Percentiles rank a stretch among this genome's conserved stretches.
Evolutionary conservation across 2,113 vertebrate genomes (phyloP).

Genomic region (Cebus imitator): DNA sequence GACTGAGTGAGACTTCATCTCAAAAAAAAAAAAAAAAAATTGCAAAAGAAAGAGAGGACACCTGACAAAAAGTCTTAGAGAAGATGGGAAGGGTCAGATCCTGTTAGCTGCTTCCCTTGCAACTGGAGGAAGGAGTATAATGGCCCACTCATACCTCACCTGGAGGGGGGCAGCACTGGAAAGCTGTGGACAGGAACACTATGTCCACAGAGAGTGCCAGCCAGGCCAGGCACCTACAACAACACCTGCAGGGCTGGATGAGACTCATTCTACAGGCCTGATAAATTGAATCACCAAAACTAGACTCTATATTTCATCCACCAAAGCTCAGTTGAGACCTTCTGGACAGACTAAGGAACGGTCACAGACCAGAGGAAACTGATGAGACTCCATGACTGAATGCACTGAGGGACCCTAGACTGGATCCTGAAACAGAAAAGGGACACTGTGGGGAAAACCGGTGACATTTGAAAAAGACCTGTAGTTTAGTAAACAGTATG

Average conservation of each 20-base stretch:
- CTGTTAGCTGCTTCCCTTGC: neutral
- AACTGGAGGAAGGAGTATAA: neutral
- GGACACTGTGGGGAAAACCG: neutral
- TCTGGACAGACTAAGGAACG: neutral
- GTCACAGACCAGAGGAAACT: neutral
- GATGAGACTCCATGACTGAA: neutral
- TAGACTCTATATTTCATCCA: neutral
- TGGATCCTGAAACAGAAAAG: neutral
- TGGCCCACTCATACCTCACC: neutral
- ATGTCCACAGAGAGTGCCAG: neutral
- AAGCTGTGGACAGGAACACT: neutral
- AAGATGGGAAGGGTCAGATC: neutral
- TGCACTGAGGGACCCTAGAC: neutral
- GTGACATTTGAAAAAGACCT: neutral
- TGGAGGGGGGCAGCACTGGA: neutral
- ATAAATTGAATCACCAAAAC: neutral
- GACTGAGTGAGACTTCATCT: too few species aligned
- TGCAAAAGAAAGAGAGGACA: neutral
- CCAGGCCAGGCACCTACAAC: neutral
- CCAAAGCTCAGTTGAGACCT: neutral
- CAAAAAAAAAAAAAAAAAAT: too few species aligned
- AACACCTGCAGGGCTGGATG: neutral
- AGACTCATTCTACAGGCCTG: neutral
- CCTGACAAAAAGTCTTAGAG: neutral
- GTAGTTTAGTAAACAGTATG: neutral